Conservation (phyloP, 2,113 vertebrate species). For the Alouatta palliata region DNA sequence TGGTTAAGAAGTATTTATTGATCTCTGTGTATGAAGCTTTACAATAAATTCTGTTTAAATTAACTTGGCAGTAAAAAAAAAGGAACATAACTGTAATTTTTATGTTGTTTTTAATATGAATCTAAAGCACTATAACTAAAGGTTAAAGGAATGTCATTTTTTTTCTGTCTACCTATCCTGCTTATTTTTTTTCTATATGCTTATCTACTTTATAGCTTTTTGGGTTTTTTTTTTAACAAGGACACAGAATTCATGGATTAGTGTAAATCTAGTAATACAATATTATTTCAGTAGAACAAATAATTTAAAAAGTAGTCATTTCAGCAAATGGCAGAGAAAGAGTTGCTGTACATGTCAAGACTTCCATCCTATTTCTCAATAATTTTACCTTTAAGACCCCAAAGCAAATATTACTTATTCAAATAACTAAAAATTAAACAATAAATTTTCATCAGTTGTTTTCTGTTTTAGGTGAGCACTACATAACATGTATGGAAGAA, state of each 20-base stretch:
- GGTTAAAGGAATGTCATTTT: neutral
- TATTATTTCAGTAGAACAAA: neutral
- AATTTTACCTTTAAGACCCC: neutral
- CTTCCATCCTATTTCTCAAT: neutral
- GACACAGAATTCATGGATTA: neutral
- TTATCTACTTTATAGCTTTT: neutral
- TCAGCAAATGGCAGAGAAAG: neutral
- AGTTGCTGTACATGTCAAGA: neutral
- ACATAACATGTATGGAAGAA: neutral
- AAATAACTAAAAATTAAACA: neutral
- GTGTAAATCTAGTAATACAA: neutral
- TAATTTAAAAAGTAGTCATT: neutral
- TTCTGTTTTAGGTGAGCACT: neutral
- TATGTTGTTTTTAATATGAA: neutral
- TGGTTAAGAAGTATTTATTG: neutral
- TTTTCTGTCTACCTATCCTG: neutral
- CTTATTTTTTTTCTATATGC: too few relatives aligned
- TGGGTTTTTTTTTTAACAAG: neutral
- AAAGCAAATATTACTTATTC: neutral
- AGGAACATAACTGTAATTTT: neutral
- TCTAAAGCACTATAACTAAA: neutral
- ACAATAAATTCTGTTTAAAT: slow-evolving; percentile 31
- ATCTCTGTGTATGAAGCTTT: neutral
- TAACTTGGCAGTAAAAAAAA: neutral
- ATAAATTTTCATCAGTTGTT: neutral